Evolutionary conservation across 2,113 vertebrate genomes (phyloP).

Genomic region (Oryzias curvinotus): DNA sequence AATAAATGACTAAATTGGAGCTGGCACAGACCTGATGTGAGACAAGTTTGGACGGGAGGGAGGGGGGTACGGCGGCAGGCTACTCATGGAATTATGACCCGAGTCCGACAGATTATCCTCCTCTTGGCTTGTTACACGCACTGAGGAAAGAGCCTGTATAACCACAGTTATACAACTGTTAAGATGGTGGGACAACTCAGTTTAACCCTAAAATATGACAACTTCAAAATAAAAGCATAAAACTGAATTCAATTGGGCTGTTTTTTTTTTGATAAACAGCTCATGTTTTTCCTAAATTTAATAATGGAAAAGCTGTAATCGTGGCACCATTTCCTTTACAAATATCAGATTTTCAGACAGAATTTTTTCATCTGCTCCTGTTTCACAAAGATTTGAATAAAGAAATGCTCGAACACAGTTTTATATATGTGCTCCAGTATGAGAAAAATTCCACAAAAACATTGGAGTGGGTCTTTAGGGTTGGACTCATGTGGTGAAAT

Average conservation of each 20-base stretch:
- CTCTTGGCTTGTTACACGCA: conserved; percentile 79
- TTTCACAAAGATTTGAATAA: no score
- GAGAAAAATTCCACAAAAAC: no score
- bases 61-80: conserved; percentile 85
- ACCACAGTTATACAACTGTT: conserved; percentile 19
- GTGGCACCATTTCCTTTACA: no score
- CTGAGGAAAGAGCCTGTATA: conserved; percentile 64
- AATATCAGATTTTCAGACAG: no score
- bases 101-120: conserved; percentile 86
- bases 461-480: not conserved
- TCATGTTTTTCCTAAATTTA: no score
- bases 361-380: no score
- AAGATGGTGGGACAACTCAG: not conserved
- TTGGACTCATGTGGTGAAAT: not conserved
- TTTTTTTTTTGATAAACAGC: no score
- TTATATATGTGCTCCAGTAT: no score
- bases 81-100: conserved; percentile 91
- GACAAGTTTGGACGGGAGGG: conserved; percentile 83
- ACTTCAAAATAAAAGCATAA: not conserved
- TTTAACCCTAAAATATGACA: conserved; percentile 1
- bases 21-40: conserved; percentile 80
- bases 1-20: not conserved
- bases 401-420: no score
- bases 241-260: not conserved
- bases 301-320: no score